phyloP scores from a whole-genome alignment of 2,888 invertebrate genomes.

The Myathropa florea region DNA sequence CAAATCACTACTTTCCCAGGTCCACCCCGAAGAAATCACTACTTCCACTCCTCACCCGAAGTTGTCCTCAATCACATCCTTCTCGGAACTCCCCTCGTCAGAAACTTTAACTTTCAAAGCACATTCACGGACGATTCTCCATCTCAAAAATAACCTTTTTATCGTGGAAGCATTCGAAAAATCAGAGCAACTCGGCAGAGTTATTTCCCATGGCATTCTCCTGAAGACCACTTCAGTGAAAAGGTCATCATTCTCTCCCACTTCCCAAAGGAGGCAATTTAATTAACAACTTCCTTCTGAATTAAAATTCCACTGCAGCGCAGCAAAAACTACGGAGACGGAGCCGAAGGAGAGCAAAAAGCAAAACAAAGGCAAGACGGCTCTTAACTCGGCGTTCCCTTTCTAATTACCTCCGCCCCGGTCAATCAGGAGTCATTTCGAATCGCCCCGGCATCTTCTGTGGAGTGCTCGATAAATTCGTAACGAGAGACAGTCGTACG shows the following conservation, averaged over 20 bases:
- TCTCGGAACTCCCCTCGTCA: too few relatives aligned
- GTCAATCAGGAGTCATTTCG: constrained; percentile 45
- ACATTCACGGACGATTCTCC: not conserved
- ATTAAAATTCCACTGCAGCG: constrained; percentile 14
- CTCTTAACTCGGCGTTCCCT: constrained; percentile 7
- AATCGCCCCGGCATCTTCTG: constrained; percentile 6
- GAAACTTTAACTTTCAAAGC: too few relatives aligned
- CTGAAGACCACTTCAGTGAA: not conserved
- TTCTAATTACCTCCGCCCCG: constrained; percentile 31
- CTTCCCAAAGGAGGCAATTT: constrained; percentile 9
- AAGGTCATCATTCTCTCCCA: not conserved
- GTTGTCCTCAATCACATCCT: too few relatives aligned
- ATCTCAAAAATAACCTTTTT: not conserved
- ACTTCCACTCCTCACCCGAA: too few relatives aligned
- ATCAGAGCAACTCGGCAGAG: not conserved
- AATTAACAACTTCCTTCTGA: constrained; percentile 51
- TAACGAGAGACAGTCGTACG: constrained; percentile 6
- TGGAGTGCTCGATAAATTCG: constrained; percentile 47
- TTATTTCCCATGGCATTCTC: not conserved
- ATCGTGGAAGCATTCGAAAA: not conserved
- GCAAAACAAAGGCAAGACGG: not conserved
- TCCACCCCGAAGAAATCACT: too few relatives aligned
- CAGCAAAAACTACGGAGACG: not conserved
- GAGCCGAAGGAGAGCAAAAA: not conserved
- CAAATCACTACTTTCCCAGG: too few relatives aligned